Evolutionary conservation across 1,140 invertebrate species (phyloP), one percentile per base, ranked within the genome.

Genomic region (Drosophila triauraria): DNA sequence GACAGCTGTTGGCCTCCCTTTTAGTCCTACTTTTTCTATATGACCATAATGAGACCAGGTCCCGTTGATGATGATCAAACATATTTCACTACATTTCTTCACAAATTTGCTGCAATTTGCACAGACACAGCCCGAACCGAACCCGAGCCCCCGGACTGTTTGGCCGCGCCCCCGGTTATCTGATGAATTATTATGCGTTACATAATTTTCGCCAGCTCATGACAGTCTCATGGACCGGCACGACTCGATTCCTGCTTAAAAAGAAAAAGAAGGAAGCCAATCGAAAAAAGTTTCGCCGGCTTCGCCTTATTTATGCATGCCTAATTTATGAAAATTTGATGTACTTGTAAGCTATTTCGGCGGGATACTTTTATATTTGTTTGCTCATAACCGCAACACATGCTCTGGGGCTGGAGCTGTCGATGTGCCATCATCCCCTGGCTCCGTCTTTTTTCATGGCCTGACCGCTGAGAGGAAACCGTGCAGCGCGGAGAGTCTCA

Each of bases 271-370:
- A 40, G 27, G 62, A 50, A 70, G 44, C 32, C 40, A 67, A 62
- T 44, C 61, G 77, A 70, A 83, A 80, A 80, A 83, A 87, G 82
- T 80, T 78, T 87, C 32, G 44, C n/a, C 69, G 54, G 54, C 63
- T 50, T 71, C 46, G 60, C 70, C 79, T 90, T 85, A 88, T 90
- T 90, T 90, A 90, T 90, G 86, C 81, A 90, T 90, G 81, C 81
- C 85, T 90, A 90, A 90, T 90, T 90, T 90, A 90, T 90, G 85
- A 90, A 90, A 90, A 90, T 90, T 90, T 90, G 85, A 90, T 90
- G 85, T 90, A 90, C 85, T 90, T 90, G 81, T 90, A 88, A 88
- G 85, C 85, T 85, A 85, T 90, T 90, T 90, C 78, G 81, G 81
- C 80, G 81, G 75, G 75, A 90, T 90, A 90, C 85, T 90, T 90